Percentiles rank a stretch among this genome's conserved stretches.
Evolutionary conservation across 23 tunicate species (phyloP).

Genomic region (Halocynthia roretzi): DNA sequence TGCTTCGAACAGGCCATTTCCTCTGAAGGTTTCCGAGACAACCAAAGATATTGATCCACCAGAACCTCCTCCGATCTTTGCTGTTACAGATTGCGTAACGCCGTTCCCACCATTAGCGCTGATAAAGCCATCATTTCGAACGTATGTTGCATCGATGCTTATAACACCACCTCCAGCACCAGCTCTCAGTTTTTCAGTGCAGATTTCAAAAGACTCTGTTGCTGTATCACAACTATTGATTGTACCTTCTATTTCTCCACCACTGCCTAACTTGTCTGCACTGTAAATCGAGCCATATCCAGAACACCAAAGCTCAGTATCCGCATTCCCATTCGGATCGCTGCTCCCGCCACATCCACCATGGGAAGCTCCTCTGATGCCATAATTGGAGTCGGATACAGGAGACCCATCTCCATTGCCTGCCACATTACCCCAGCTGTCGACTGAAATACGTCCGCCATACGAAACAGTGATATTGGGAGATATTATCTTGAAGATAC

Average conservation of each 20-base stretch:
- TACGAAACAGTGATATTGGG: constrained; percentile 22
- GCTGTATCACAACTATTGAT: not conserved
- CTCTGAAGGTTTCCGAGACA: constrained; percentile 9
- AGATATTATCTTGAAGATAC: not conserved
- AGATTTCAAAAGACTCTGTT: not conserved
- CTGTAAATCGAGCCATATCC: constrained; percentile 16
- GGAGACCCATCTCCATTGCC: constrained; percentile 14
- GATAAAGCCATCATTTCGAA: constrained; percentile 22
- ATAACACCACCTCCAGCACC: constrained; percentile 26
- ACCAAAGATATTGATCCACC: constrained; percentile 11
- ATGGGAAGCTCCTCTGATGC: constrained; percentile 12
- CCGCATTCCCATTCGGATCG: not conserved
- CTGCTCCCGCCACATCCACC: constrained; percentile 25
- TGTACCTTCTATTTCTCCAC: constrained; percentile 10
- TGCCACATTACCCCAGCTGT: constrained; percentile 9
- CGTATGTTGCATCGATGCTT: constrained; percentile 8
- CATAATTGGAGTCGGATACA: not conserved
- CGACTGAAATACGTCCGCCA: constrained; percentile 11
- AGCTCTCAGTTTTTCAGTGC: not conserved
- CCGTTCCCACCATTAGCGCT: constrained; percentile 15
- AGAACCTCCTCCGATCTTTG: constrained; percentile 20
- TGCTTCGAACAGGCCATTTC: constrained; percentile 8
- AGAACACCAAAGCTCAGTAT: constrained; percentile 1
- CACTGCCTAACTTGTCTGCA: constrained; percentile 11
- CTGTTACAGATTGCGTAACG: not conserved